Base-by-base conservation (phyloP, 2,113 vertebrate species). In the Suricata suricatta region DNA sequence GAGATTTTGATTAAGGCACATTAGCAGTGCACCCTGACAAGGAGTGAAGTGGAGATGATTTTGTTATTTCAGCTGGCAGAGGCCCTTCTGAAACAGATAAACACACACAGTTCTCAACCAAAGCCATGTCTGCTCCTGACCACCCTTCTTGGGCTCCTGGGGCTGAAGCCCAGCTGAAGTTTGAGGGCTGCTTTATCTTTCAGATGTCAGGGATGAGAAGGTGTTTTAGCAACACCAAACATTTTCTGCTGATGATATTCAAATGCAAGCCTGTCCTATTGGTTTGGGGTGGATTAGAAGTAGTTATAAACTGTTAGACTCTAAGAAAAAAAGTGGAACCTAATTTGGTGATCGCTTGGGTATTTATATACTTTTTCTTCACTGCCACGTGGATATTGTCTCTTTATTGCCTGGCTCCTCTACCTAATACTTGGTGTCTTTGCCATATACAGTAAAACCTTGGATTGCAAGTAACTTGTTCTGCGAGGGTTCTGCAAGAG, bases 221-320 rank as follows among this genome's bases (percentile, higher is more conserved):
- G 13, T 17, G 23, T 84, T 93, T 76, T 77, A 95, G 90, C 63
- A 76, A 88, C 44, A 98, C 68, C 29, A 72, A 95, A 88, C 44
- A 60, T 87, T 96, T 97, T 74, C 81, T 95, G 87, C 82, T 94
- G 90, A 91, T 93, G 96, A n/a, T 27, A 54, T 92, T 87, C 63
- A 85, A 92, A 86, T 90, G 33, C 0, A 44, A 95, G 84, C 66
- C 82, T 85, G 79, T 82, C 66, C 86, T 81, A 21, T 80, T 88
- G 88, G 69, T 97, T 97, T 83, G 91, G 92, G 79, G 47, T 95
- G 86, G 72, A 77, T 93, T 98, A 94, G 93, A 97, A 82, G 57
- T 87, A 97, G 91, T 96, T 77, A 88, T 57, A 41, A 95, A 83
- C 96, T 93, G 87, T 90, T 69, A 79, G 63, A 82, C 82, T 95